A percentile compares a stretch with the other conserved stretches of the same genome.
These are phyloP conservation scores for Acrobasis suavella DNA, from an alignment of 2,888 invertebrate species.

Conservation along the genomic window DNA sequence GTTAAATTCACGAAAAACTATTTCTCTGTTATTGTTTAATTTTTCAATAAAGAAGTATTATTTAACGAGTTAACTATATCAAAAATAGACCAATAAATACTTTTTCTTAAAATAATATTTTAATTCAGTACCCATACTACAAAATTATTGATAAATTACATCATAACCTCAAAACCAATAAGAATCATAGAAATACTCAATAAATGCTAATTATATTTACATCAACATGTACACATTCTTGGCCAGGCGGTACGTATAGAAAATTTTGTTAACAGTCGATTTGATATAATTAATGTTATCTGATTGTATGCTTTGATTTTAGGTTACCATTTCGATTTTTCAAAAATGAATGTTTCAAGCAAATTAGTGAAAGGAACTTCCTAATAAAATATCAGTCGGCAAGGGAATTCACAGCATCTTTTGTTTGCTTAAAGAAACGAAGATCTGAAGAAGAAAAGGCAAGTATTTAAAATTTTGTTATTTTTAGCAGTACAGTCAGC, in stretches of 20 bases:
- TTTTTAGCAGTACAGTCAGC: background rate
- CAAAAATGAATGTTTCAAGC: slow-evolving; percentile 45
- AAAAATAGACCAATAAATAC: background rate
- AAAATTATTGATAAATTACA: slow-evolving; percentile 1
- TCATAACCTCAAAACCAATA: background rate
- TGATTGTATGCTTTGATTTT: slow-evolving; percentile 16
- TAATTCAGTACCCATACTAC: background rate
- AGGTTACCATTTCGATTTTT: slow-evolving; percentile 56
- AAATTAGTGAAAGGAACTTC: slow-evolving; percentile 35
- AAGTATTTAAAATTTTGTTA: slow-evolving; percentile 32
- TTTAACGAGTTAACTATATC: background rate
- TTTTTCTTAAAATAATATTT: background rate
- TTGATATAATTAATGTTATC: too few species aligned
- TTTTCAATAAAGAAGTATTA: background rate
- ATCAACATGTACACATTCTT: slow-evolving; percentile 59
- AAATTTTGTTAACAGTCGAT: too few species aligned
- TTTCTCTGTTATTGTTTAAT: background rate
- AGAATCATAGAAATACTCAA: background rate
- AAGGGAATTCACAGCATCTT: slow-evolving; percentile 57
- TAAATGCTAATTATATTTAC: background rate
- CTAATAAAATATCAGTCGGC: slow-evolving; percentile 34
- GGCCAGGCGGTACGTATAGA: slow-evolving; percentile 53
- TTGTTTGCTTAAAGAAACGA: slow-evolving; percentile 79
- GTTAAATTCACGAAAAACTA: background rate
- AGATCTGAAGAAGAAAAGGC: slow-evolving; percentile 85